These are phyloP conservation scores for Micronycteris hirsuta DNA, from an alignment of 2,113 vertebrate genomes.

Conservation along the genomic window DNA sequence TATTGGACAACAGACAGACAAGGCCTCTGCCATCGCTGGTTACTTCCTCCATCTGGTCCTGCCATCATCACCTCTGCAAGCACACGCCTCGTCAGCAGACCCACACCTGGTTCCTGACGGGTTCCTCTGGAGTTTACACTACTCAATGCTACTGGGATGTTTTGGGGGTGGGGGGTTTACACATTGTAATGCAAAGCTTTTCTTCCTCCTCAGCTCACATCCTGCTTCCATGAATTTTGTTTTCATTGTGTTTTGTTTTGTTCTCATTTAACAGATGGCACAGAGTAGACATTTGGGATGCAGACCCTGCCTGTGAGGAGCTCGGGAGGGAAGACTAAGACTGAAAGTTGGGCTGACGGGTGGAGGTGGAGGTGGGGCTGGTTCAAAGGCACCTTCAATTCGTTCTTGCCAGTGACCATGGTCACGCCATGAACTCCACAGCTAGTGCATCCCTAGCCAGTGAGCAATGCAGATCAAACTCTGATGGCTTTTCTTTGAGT, in stretches of 20 bases:
- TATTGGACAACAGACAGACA: slow-evolving; percentile 69
- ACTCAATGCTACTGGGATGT: neutral
- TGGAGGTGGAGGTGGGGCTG: neutral
- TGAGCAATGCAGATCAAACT: neutral
- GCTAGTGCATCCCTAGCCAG: neutral
- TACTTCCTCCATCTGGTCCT: slow-evolving; percentile 54
- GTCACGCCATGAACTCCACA: neutral
- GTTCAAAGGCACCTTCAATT: neutral
- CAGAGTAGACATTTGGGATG: neutral
- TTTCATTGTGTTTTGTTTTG: neutral
- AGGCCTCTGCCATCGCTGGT: slow-evolving; percentile 33
- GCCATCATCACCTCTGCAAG: neutral
- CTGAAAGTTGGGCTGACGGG: neutral
- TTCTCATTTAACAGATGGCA: slow-evolving; percentile 21
- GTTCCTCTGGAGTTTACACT: neutral
- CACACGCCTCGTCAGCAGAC: neutral
- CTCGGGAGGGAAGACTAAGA: neutral
- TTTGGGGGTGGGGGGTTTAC: neutral
- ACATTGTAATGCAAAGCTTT: neutral
- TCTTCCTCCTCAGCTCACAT: neutral
- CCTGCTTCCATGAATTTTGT: neutral
- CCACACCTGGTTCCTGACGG: neutral
- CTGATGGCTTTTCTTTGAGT: neutral
- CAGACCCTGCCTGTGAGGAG: neutral
- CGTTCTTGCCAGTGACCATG: neutral